Conservation (phyloP, 2,888 invertebrate genomes). For the Myopa testacea region DNA sequence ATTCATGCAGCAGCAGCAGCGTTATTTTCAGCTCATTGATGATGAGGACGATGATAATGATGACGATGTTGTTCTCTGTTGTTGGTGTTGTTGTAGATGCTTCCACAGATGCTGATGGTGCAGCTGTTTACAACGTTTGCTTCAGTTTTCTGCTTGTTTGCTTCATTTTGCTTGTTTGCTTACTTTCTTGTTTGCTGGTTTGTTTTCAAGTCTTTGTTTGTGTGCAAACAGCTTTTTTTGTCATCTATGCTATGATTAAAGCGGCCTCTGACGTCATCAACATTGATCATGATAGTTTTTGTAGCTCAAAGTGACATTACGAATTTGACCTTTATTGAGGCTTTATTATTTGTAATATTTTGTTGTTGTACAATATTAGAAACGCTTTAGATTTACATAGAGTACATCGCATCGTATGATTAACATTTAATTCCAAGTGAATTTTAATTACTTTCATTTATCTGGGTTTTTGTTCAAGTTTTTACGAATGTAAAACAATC, state of each 20-base stretch:
- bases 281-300: background rate
- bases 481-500: background rate
- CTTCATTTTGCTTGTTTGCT: background rate
- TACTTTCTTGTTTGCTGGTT: background rate
- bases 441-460: background rate
- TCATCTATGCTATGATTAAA: background rate
- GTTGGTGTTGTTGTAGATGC: background rate
- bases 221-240: constrained; percentile 26
- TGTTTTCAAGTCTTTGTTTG: background rate
- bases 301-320: background rate
- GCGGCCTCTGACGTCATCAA: background rate
- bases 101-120: background rate
- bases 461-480: background rate
- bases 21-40: background rate
- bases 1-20: constrained; percentile 14
- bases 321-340: too few species aligned
- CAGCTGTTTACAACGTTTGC: background rate
- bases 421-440: background rate
- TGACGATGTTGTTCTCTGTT: background rate
- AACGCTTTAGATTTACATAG: too few species aligned
- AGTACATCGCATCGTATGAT: too few species aligned
- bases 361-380: too few species aligned
- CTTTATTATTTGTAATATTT: background rate
- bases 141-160: constrained; percentile 9
- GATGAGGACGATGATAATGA: background rate